Evolutionary conservation across 2,888 invertebrate species (phyloP).

Genomic region (Torymus auratus): DNA sequence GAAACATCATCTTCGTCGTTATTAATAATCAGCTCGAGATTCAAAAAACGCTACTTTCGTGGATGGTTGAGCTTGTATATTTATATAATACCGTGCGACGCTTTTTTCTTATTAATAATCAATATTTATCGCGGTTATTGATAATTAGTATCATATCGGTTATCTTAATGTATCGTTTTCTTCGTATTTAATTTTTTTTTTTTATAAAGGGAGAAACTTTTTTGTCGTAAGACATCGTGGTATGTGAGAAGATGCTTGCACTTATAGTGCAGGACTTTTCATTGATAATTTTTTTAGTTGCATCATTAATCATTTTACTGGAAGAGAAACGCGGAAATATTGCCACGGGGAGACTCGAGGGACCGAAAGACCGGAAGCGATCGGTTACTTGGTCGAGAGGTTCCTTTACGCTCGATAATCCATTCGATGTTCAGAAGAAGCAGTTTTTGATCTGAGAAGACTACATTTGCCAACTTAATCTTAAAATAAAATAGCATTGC

Average conservation of each 20-base stretch:
- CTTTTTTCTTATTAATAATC: neutral
- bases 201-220: slow-evolving; percentile 16
- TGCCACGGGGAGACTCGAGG: slow-evolving; percentile 46
- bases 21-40: slow-evolving; percentile 14
- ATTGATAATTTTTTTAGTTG: neutral
- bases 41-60: slow-evolving; percentile 51
- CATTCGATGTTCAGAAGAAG: slow-evolving; percentile 5
- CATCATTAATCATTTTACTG: neutral
- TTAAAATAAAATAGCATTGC: too few relatives aligned
- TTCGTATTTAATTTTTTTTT: neutral
- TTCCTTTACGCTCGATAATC: slow-evolving; percentile 6
- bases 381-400: slow-evolving; percentile 28
- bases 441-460: neutral
- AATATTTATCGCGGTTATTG: slow-evolving; percentile 9
- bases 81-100: slow-evolving; percentile 13
- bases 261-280: neutral
- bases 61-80: slow-evolving; percentile 36
- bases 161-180: neutral
- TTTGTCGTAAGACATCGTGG: slow-evolving; percentile 8
- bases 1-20: slow-evolving; percentile 3
- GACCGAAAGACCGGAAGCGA: slow-evolving; percentile 44
- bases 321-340: slow-evolving; percentile 16
- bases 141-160: slow-evolving; percentile 10
- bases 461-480: too few relatives aligned
- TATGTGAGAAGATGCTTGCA: slow-evolving; percentile 21